Percentiles rank a stretch among this genome's conserved stretches.
Conservation (phyloP, 2,888 invertebrate genomes). For the Cheiracanthium punctorium region DNA sequence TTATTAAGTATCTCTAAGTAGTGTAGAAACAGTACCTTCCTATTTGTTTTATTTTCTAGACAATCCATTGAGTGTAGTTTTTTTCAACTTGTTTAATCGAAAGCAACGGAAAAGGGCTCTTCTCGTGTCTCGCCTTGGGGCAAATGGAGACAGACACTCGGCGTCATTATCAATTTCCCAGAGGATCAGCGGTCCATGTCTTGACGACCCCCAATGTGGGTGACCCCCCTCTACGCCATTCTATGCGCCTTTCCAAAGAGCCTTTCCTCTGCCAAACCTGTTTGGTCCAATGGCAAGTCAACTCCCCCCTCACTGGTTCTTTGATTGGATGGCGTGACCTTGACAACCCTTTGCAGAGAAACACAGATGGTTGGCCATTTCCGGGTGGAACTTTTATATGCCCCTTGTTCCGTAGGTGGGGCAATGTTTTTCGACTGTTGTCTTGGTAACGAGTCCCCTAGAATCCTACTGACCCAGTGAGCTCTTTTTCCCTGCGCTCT, state of each 20-base stretch:
- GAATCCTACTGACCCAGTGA: slow-evolving; percentile 68
- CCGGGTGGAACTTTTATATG: slow-evolving; percentile 61
- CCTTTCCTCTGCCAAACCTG: slow-evolving; percentile 42
- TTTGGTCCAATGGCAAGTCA: slow-evolving; percentile 43
- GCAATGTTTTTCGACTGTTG: slow-evolving; percentile 53
- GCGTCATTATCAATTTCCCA: too few species aligned
- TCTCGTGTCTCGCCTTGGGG: too few species aligned
- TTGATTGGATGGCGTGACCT: slow-evolving; percentile 58
- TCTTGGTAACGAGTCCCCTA: slow-evolving; percentile 51
- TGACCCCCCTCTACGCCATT: slow-evolving; percentile 25
- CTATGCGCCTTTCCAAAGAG: slow-evolving; percentile 41
- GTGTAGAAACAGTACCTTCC: too few species aligned
- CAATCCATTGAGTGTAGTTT: too few species aligned
- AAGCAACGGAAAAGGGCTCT: too few species aligned
- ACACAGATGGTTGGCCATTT: slow-evolving; percentile 67
- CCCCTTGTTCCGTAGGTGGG: slow-evolving; percentile 1
- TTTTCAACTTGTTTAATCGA: too few species aligned
- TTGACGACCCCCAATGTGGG: slow-evolving; percentile 34
- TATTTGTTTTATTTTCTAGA: too few species aligned
- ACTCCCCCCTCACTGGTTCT: slow-evolving; percentile 38
- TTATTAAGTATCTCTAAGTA: too few species aligned
- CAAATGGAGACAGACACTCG: too few species aligned
- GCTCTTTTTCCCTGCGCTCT: slow-evolving; percentile 30
- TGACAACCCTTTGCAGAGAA: slow-evolving; percentile 69
- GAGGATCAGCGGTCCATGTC: slow-evolving; percentile 58